A percentile compares a stretch with the other conserved stretches of the same genome.
These are phyloP conservation scores for Eurytoma adleriae DNA, from an alignment of 2,888 invertebrate genomes.

Conservation along the genomic window DNA sequence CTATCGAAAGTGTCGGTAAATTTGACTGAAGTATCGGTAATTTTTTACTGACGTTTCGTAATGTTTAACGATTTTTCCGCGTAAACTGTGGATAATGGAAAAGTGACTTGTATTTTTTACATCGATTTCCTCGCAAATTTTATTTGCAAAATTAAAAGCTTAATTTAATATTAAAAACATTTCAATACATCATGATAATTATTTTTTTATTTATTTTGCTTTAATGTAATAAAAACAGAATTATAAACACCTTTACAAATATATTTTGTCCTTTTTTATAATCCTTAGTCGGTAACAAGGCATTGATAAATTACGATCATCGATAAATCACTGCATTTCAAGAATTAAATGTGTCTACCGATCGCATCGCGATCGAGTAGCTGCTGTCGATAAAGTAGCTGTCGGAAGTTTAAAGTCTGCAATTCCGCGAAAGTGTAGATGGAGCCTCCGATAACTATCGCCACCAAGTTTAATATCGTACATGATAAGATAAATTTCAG, in stretches of 20 bases:
- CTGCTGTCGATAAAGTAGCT: background rate
- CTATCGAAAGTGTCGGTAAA: too few relatives aligned
- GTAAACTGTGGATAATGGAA: too few relatives aligned
- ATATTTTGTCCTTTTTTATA: background rate
- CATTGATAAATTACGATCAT: background rate
- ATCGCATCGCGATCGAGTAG: background rate
- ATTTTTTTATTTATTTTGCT: too few relatives aligned
- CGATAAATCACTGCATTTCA: background rate
- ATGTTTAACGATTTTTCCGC: too few relatives aligned
- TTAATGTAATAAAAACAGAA: too few relatives aligned
- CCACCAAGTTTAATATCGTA: too few relatives aligned
- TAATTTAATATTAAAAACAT: background rate
- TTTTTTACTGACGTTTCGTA: too few relatives aligned
- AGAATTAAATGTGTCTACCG: background rate
- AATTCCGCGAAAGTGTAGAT: constrained; percentile 7
- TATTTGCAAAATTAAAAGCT: background rate
- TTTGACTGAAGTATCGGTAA: too few relatives aligned
- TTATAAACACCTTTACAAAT: background rate
- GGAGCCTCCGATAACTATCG: background rate
- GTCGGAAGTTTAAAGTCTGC: background rate
- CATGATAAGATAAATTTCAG: too few relatives aligned
- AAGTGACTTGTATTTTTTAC: too few relatives aligned
- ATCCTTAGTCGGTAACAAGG: background rate
- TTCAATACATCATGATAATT: too few relatives aligned
- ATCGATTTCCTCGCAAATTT: too few relatives aligned